phyloP scores from a whole-genome alignment of 2,888 invertebrate genomes.

The Allolobophora icterica region DNA sequence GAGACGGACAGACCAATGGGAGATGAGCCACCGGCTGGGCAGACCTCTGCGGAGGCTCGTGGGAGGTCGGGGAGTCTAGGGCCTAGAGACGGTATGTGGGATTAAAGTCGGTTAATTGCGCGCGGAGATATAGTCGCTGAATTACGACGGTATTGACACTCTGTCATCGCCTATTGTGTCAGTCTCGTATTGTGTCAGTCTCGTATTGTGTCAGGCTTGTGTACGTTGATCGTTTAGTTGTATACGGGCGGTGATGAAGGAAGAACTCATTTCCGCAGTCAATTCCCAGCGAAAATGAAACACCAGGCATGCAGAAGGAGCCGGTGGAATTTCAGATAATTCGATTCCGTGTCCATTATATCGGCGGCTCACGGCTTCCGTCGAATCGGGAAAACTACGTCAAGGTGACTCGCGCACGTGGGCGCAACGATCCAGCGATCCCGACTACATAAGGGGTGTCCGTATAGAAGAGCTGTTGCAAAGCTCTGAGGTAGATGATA shows the following conservation, averaged over 20 bases:
- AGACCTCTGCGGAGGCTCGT: not conserved
- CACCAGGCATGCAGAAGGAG: too few relatives aligned
- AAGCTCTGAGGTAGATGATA: not conserved
- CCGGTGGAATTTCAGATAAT: not conserved
- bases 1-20: not conserved
- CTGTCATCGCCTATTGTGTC: not conserved
- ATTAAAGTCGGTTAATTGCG: not conserved
- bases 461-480: not conserved
- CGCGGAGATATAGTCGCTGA: not conserved
- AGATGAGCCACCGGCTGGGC: not conserved
- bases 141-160: too few relatives aligned
- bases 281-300: not conserved
- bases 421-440: not conserved
- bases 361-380: not conserved
- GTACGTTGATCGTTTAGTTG: not conserved
- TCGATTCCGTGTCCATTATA: slow-evolving; percentile 6
- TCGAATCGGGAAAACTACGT: too few relatives aligned
- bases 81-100: not conserved
- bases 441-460: not conserved
- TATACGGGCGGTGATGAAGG: not conserved
- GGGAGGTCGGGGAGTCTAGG: not conserved
- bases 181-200: not conserved
- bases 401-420: not conserved
- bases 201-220: too few relatives aligned
- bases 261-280: not conserved